phyloP scores from a whole-genome alignment of 2,113 vertebrate species.

The Bos javanicus region DNA sequence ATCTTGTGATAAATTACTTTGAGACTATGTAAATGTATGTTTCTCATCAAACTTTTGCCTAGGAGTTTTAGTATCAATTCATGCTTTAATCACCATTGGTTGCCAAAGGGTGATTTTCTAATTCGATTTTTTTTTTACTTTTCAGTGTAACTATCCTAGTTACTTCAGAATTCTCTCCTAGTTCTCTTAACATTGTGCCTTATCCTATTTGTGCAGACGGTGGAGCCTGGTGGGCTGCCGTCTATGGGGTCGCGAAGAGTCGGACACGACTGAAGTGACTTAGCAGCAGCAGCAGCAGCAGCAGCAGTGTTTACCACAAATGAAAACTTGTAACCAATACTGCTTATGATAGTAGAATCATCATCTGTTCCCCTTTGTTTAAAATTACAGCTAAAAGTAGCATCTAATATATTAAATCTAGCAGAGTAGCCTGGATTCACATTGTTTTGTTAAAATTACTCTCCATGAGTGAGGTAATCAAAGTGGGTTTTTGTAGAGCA shows the following conservation, averaged over 20 bases:
- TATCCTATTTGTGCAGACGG: background rate
- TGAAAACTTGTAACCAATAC: background rate
- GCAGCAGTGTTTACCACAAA: background rate
- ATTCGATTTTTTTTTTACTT: background rate
- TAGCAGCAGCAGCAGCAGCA: too few species aligned
- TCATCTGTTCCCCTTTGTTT: background rate
- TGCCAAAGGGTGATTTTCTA: background rate
- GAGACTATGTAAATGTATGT: background rate
- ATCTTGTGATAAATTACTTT: background rate
- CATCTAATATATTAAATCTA: background rate
- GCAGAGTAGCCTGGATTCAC: background rate
- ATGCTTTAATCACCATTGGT: background rate
- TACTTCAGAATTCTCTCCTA: conserved; percentile 2
- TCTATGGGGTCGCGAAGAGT: too few species aligned
- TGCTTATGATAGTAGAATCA: background rate
- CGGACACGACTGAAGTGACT: too few species aligned
- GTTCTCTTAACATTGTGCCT: background rate
- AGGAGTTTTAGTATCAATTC: background rate
- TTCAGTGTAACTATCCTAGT: background rate
- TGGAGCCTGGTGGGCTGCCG: too few species aligned
- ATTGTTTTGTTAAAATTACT: conserved; percentile 6
- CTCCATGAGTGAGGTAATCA: background rate
- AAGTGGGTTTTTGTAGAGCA: background rate
- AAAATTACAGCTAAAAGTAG: background rate
- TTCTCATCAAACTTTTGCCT: background rate